These are phyloP conservation scores for Perdix hodgsoniae DNA, from an alignment of 2,797 vertebrate species.

Conservation along the genomic window DNA sequence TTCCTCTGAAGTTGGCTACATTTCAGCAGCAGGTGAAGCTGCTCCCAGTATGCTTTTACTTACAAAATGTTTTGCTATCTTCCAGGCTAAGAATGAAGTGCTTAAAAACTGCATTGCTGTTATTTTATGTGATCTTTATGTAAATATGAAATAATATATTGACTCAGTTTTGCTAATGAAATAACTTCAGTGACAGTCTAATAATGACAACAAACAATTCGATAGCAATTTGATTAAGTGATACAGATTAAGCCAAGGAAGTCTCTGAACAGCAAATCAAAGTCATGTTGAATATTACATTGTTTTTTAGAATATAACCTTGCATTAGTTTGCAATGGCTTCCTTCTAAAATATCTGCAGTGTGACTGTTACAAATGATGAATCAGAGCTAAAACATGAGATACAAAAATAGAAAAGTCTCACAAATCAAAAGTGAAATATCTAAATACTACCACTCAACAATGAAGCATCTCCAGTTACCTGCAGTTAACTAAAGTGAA, in stretches of 20 bases:
- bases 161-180: constrained; percentile 10
- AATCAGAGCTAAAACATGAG: background rate
- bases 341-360: constrained; percentile 18
- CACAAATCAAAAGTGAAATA: background rate
- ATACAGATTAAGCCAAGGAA: background rate
- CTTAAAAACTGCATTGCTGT: background rate
- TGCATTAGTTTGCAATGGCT: background rate
- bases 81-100: background rate
- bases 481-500: background rate
- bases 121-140: background rate
- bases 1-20: background rate
- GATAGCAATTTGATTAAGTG: background rate
- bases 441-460: background rate
- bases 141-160: background rate
- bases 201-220: background rate
- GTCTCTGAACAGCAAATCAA: background rate
- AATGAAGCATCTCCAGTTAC: background rate
- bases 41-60: background rate
- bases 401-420: background rate
- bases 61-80: background rate
- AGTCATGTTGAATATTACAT: background rate
- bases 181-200: constrained; percentile 2
- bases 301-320: background rate
- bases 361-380: constrained; percentile 21
- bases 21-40: constrained; percentile 37